Evolutionary conservation across 1,140 invertebrate species (phyloP), one percentile per base, ranked within the genome.

Genomic region (Carcinoscorpius rotundicauda): DNA sequence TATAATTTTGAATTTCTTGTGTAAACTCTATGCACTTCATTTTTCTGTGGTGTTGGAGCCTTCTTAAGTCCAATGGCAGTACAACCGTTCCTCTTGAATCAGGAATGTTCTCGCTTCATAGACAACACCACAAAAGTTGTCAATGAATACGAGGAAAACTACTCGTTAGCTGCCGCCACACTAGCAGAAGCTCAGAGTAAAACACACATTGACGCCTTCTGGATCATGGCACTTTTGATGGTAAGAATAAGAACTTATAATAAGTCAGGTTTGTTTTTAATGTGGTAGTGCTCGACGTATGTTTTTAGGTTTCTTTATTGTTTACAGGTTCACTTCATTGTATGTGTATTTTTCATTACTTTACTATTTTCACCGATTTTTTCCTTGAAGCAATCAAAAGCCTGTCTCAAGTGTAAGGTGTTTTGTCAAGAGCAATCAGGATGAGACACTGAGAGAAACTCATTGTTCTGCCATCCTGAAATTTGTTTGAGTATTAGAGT

Each of bases 31-130:
- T 79, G 77, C 79, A 3, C 75, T 81, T 71, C 79, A 81, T 69
- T 81, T 81, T 81, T 76, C 69, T 82, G 81, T 63, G 80, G 80
- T 1, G 70, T 81, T 3, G 80, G 81, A 8, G 80, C 80, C 5
- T 81, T 82, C 68, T 69, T 81, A 4, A 80, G 79, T 57, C 81
- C 80, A 4, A 76, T 82, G 75, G 78, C 81, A 51, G 79, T 77
- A 5, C 76, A 81, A 48, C 77, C 78, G 0, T 82, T 80, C 64
- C 72, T 81, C 9, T 71, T 80, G 4, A 81, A 80, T 68, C 73
- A 74, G 59, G 77, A 78, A 66, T 78, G 77, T 68, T 66, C 71
- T 0, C 64, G 58, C 4, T 67, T 70, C 61, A 67, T 69, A n/a
- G 66, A 70, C 63, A 67, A 65, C 8, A 55, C 52, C 6, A 53